phyloP scores from a whole-genome alignment of 2,888 invertebrate genomes.

The Leptinotarsa peninsularis region DNA sequence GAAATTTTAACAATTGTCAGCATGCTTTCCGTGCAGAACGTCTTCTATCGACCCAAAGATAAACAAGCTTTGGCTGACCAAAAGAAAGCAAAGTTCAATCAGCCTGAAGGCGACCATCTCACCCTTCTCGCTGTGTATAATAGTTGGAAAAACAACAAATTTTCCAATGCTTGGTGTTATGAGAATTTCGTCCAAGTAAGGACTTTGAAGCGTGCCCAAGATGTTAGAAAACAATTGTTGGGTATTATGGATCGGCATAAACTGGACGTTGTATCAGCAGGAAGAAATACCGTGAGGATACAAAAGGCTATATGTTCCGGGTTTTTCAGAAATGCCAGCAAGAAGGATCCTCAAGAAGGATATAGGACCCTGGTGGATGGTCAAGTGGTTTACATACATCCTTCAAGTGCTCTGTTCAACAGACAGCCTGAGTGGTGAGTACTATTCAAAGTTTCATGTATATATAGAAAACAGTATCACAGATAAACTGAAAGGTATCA shows the following conservation, averaged over 20 bases:
- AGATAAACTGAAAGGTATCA: not conserved
- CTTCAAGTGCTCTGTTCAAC: constrained; percentile 97
- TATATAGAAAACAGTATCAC: not conserved
- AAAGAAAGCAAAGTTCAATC: constrained; percentile 99
- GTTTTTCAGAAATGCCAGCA: constrained; percentile 98
- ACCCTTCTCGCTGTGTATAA: constrained; percentile 98
- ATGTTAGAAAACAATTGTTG: constrained; percentile 95
- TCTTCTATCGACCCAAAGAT: constrained; percentile 95
- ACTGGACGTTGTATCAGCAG: constrained; percentile 95
- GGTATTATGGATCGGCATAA: constrained; percentile 99
- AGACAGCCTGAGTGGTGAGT: constrained; percentile 96
- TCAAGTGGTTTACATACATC: constrained; percentile 99
- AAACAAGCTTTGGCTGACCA: constrained; percentile 98
- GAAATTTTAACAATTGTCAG: constrained; percentile 98
- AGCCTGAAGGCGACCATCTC: constrained; percentile 97
- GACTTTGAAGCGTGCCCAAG: constrained; percentile 96
- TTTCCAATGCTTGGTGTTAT: constrained; percentile 99
- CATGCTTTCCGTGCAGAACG: constrained; percentile 99
- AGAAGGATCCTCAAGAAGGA: constrained; percentile 98
- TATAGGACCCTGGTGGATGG: constrained; percentile 98
- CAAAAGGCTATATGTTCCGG: constrained; percentile 99
- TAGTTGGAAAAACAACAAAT: constrained; percentile 99
- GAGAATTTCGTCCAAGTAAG: constrained; percentile 99
- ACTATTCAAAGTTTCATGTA: not conserved
- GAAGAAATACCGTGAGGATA: constrained; percentile 92